Evolutionary conservation across 2,888 invertebrate species (phyloP).

Genomic region (Leptopilina myrica): DNA sequence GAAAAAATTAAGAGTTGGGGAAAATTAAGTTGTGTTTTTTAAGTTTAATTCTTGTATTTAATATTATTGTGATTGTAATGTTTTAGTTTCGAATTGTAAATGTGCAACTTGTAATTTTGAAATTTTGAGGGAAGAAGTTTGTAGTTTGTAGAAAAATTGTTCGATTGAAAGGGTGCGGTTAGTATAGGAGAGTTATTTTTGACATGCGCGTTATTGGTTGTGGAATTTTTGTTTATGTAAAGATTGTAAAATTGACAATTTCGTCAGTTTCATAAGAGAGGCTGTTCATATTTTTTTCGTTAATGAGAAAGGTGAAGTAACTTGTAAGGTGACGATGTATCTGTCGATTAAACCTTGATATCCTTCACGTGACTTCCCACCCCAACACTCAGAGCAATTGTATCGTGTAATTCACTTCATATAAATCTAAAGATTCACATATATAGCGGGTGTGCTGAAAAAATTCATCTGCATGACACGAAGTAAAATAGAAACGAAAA

Average conservation of each 20-base stretch:
- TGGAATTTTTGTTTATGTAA: background rate
- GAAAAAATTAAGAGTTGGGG: no score
- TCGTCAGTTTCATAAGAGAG: background rate
- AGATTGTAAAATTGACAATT: background rate
- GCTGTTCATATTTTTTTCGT: background rate
- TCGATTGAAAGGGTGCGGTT: no score
- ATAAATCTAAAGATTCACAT: constrained; percentile 54
- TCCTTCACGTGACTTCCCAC: constrained; percentile 65
- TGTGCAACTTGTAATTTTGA: no score
- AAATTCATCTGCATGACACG: background rate
- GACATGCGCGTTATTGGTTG: no score
- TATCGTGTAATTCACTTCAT: constrained; percentile 60
- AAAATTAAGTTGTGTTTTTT: no score
- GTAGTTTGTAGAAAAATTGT: background rate
- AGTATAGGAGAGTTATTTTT: no score
- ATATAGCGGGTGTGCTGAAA: constrained; percentile 54
- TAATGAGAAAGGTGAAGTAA: constrained; percentile 6
- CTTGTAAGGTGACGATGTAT: background rate
- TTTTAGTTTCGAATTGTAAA: no score
- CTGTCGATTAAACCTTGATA: constrained; percentile 59
- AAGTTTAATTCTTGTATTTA: background rate
- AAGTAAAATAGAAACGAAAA: background rate
- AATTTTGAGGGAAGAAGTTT: background rate
- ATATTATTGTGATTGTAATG: no score
- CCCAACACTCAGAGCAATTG: constrained; percentile 59